These are phyloP conservation scores for Diaphora mendica DNA, from an alignment of 2,888 invertebrate species.

Conservation along the genomic window DNA sequence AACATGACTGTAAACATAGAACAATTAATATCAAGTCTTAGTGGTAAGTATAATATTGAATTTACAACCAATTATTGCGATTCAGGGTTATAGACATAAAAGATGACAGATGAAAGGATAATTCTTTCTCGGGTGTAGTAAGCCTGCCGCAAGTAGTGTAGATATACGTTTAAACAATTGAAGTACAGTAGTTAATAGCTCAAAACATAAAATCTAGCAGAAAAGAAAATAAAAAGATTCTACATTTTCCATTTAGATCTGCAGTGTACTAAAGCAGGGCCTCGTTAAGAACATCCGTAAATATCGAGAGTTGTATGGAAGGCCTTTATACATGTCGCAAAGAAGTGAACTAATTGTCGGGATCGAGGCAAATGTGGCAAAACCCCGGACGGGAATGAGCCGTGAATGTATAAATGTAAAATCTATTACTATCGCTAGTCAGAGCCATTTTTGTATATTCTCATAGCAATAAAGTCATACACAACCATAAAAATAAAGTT, in stretches of 20 bases:
- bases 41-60: constrained; percentile 8
- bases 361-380: background rate
- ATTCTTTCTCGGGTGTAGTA: background rate
- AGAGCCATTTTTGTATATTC: background rate
- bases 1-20: constrained; percentile 12
- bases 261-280: background rate
- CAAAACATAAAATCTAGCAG: background rate
- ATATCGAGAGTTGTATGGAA: background rate
- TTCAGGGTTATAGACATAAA: constrained; percentile 5
- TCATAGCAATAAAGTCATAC: background rate
- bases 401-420: background rate
- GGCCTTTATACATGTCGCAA: background rate
- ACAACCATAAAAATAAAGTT: background rate
- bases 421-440: background rate
- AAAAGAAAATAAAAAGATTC: background rate
- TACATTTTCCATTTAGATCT: background rate
- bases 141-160: background rate
- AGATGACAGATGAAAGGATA: background rate
- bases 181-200: background rate
- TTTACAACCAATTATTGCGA: constrained; percentile 13
- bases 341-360: background rate
- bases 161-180: background rate
- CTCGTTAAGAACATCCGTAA: background rate
- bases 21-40: constrained; percentile 12
- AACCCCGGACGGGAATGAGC: too few relatives aligned